These are phyloP conservation scores for Eidolon helvum DNA, from an alignment of 2,113 vertebrate species.

Conservation along the genomic window DNA sequence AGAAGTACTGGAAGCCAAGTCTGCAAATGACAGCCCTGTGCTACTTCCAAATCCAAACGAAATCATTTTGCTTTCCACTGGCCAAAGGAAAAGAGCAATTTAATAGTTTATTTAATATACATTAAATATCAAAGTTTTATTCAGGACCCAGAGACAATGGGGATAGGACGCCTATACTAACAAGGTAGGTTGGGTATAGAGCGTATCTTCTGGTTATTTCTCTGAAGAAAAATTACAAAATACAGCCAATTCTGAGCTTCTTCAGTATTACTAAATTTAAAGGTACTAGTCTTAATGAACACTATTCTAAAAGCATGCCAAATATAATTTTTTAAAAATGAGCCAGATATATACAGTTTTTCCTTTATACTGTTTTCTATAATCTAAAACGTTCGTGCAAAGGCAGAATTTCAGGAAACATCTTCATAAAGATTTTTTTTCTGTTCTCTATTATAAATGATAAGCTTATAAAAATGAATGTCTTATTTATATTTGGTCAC, in stretches of 20 bases:
- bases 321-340: not conserved
- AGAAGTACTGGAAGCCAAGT: conserved; percentile 89
- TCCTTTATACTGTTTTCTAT: not conserved
- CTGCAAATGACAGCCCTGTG: conserved; percentile 90
- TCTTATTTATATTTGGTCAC: not conserved
- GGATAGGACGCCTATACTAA: not conserved
- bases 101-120: conserved; percentile 32
- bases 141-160: not conserved
- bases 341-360: not conserved
- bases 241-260: not conserved
- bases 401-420: not conserved
- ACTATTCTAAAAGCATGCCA: not conserved
- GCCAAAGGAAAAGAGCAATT: conserved; percentile 47
- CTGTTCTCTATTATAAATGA: not conserved
- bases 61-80: conserved; percentile 73
- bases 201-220: not conserved
- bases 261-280: not conserved
- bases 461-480: not conserved
- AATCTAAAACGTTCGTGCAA: conserved; percentile 4
- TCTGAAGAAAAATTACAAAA: conserved; percentile 15
- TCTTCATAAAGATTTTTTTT: not conserved
- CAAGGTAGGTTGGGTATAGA: not conserved
- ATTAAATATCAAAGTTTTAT: not conserved
- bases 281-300: not conserved
- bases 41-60: conserved; percentile 84